Evolutionary conservation across 2,113 vertebrate species (phyloP).

Genomic region (Carassius auratus): DNA sequence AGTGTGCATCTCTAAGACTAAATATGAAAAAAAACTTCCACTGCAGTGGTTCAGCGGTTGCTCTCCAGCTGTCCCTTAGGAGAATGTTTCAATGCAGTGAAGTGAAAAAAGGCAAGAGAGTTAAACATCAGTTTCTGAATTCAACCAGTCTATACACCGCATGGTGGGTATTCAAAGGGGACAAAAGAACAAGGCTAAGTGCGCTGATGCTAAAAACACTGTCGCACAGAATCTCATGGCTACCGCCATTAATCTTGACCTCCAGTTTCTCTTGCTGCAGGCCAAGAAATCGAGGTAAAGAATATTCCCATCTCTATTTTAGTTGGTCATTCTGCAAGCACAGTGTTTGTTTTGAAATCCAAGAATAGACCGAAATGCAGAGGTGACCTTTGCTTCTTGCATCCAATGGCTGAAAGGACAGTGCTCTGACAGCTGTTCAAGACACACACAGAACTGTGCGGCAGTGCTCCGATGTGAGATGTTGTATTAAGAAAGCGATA

Average conservation of each 20-base stretch:
- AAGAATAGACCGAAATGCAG: conserved; percentile 54
- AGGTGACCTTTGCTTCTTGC: conserved; percentile 68
- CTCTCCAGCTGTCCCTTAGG: conserved; percentile 47
- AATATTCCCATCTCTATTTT: conserved; percentile 56
- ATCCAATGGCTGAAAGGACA: conserved; percentile 61
- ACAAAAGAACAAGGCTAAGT: conserved; percentile 18
- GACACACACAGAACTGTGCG: conserved; percentile 3
- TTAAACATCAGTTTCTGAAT: conserved; percentile 15
- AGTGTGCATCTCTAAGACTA: conserved; percentile 62
- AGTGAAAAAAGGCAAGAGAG: conserved; percentile 43
- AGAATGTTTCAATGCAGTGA: conserved; percentile 45
- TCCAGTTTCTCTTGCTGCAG: conserved; percentile 22
- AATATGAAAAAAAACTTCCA: conserved; percentile 72
- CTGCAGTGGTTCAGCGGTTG: conserved; percentile 53
- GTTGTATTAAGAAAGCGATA: conserved; percentile 12
- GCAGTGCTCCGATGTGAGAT: conserved; percentile 14
- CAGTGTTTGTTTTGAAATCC: conserved; percentile 75
- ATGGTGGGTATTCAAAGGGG: conserved; percentile 31
- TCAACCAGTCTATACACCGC: conserved; percentile 8
- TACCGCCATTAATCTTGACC: conserved; percentile 28
- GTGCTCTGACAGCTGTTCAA: conserved; percentile 64
- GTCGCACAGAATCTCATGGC: conserved; percentile 22
- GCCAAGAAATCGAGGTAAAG: conserved; percentile 44
- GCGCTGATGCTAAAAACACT: neutral
- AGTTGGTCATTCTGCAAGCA: conserved; percentile 26